These are phyloP conservation scores for Oophaga sylvatica DNA, from an alignment of 2,797 vertebrate species.

Conservation along the genomic window DNA sequence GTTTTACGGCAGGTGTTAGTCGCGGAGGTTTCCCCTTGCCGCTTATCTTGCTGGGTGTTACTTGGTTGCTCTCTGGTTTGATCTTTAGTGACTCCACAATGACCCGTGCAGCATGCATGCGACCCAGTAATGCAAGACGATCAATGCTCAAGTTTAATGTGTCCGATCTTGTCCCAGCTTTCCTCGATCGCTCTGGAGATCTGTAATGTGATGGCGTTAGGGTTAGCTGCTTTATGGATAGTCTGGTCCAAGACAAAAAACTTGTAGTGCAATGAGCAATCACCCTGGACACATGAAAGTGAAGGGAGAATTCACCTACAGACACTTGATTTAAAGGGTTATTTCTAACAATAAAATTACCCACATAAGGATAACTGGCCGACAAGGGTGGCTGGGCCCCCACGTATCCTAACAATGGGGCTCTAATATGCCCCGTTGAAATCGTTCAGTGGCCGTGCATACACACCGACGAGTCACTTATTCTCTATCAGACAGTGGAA, in stretches of 20 bases:
- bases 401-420: no score
- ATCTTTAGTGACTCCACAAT: conserved; percentile 79
- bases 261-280: neutral
- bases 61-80: conserved; percentile 65
- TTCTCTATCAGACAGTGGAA: no score
- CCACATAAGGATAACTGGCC: no score
- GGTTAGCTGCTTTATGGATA: no score
- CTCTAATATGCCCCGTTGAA: no score
- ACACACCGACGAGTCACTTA: no score
- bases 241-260: no score
- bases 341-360: no score
- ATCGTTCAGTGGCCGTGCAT: no score
- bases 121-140: conserved; percentile 77
- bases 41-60: conserved; percentile 69
- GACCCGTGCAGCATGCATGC: conserved; percentile 78
- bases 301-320: neutral
- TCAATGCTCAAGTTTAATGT: conserved; percentile 72
- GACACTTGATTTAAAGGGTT: no score
- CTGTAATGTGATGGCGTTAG: neutral
- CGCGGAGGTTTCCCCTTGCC: conserved; percentile 78
- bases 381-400: no score
- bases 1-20: conserved; percentile 74
- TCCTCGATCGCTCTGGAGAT: conserved; percentile 6
- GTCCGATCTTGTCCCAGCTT: conserved; percentile 23
- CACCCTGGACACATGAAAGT: neutral